Base-by-base conservation (phyloP, 2,888 invertebrate species). In the Sphaerophoria rueppellii region DNA sequence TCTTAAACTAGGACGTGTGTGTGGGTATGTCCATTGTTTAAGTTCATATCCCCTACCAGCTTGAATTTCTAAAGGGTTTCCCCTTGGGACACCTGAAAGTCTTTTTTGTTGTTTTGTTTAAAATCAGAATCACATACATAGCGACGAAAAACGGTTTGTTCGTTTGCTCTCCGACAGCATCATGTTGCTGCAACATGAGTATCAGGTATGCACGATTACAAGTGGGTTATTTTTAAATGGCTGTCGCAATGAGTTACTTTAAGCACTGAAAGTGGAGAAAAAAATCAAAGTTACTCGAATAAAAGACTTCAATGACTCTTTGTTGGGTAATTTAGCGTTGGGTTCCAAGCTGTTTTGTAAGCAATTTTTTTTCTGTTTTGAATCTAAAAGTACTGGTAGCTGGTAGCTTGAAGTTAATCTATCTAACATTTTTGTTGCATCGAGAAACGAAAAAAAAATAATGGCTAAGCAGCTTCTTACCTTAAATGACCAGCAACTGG, bases 21-120 rank as follows among this genome's bases (percentile, higher is more conserved):
- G 43, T 63, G 14, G 73, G 63, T 70, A 61, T 35, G 43, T 57
- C 37, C 11, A 40, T 46, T 48, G 34, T 48, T 82, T 61, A 24
- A 72, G 77, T 78, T 78, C 69, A 73, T 60, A 61, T 35, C 11
- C 54, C 70, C 52, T 37, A 54, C 50, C 54, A 67, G 52, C 12
- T 54, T 67, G 40, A 63, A 71, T 40, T 55, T 63, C 58, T 52
- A 52, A 65, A 37, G 71, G 78, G 61, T 37, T 54, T 32, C 63
- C 78, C 57, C 37, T 63, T 34, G 58, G 58, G 67, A 65, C 52
- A 77, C 65, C 58, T 63, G 70, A 37, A 60, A 5, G 14, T 55
- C 40, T 14, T 61, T 16, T 50, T 14, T 16, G 16, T 52, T 24
- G 6, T 52, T 16, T 58, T 58, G n/a, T 37, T 46, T 32, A 5